Evolutionary conservation across 2,797 vertebrate species (phyloP), one percentile per base, ranked within the genome.

Genomic region (Carduelis carduelis): DNA sequence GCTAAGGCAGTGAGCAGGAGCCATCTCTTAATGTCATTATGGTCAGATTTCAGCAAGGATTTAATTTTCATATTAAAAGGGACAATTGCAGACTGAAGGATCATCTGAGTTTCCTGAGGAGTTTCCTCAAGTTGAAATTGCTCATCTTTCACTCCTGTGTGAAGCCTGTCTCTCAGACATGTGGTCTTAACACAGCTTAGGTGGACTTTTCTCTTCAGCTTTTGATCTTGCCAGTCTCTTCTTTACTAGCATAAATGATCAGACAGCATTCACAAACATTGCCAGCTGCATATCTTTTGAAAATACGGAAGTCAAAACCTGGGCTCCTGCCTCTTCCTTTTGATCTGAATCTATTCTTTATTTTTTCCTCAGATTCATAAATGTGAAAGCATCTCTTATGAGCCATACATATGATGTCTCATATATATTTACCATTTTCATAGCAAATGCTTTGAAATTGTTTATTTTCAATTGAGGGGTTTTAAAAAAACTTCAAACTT

Each of bases 241-340:
- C 69, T 87, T 91, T 90, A 81, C 91, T 32, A 60, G 92, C 84
- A 93, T 83, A 94, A 94, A 83, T 68, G 87, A 96, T 94, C 92
- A 94, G 84, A 92, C 69, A 94, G 79, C 91, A 97, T 92, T 69
- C 92, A 92, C 94, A 89, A 93, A 94, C 69, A 92, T 77, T 53
- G 63, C 43, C 61, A 39, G 87, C 61, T 89, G 82, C 89, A 87
- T 83, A 90, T 53, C 71, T 92, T 77, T 66, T 69, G 76, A 92
- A 92, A 87, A 89, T 75, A 89, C 13, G 39, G 65, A 83, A 95
- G 92, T 61, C 5, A 94, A 72, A 93, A 89, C 28, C 83, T 71
- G 28, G 14, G 32, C 16, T 94, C 37, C 72, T 76, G 82, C 55
- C 23, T 83, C n/a, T 77, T 60, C 52, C 61, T 92, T 95, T 94